Evolutionary conservation across 1,140 invertebrate genomes (phyloP).

Genomic region (Plectus sambesii): DNA sequence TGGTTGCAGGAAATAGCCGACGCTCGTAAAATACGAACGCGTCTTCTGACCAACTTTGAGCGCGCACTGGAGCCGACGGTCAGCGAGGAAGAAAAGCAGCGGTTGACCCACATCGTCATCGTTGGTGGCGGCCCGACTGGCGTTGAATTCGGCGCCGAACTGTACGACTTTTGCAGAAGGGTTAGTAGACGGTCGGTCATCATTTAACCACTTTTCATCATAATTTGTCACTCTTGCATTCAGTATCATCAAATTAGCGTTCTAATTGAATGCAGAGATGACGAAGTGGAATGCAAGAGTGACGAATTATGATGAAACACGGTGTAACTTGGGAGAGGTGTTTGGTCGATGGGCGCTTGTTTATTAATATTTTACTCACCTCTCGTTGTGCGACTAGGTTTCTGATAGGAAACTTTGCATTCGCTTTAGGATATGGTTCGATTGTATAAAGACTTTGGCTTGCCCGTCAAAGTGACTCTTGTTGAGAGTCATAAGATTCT

Average conservation of each 20-base stretch:
- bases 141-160: slow-evolving; percentile 51
- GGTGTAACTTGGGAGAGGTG: too few species aligned
- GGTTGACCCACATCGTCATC: slow-evolving; percentile 48
- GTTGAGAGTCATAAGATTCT: slow-evolving; percentile 47
- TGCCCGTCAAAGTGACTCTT: slow-evolving; percentile 45
- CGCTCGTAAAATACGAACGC: slow-evolving; percentile 47
- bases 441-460: slow-evolving; percentile 40
- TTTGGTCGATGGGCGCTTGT: too few species aligned
- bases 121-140: slow-evolving; percentile 51
- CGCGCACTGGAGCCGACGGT: slow-evolving; percentile 43
- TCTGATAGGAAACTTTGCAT: too few species aligned
- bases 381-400: too few species aligned
- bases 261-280: too few species aligned
- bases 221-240: too few species aligned
- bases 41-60: slow-evolving; percentile 48
- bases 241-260: too few species aligned
- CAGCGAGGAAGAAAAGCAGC: slow-evolving; percentile 33
- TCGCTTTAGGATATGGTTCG: slow-evolving; percentile 39
- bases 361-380: too few species aligned
- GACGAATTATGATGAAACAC: too few species aligned
- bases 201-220: slow-evolving; percentile 9
- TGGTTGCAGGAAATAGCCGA: slow-evolving; percentile 46
- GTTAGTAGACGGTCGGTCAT: slow-evolving; percentile 24
- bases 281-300: too few species aligned
- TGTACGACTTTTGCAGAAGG: slow-evolving; percentile 50